phyloP scores from a whole-genome alignment of 2,797 vertebrate genomes.

The Myotis myotis region DNA sequence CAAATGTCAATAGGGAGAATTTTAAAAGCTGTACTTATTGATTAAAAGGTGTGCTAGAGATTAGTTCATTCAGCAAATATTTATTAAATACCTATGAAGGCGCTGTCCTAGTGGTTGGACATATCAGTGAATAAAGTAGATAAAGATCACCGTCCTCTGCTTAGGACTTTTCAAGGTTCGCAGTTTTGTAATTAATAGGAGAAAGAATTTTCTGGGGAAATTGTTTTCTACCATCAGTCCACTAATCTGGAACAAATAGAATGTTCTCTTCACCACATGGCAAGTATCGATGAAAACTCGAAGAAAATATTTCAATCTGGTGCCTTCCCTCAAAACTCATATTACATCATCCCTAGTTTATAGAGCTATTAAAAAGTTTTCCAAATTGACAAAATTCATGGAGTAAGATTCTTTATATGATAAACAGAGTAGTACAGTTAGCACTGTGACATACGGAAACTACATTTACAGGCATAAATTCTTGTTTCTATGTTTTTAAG shows the following conservation, averaged over 20 bases:
- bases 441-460: background rate
- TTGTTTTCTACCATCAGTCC: constrained; percentile 24
- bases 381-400: background rate
- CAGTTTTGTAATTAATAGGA: constrained; percentile 35
- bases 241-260: constrained; percentile 61
- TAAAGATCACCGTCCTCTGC: background rate
- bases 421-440: background rate
- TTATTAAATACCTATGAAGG: background rate
- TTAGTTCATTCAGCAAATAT: background rate
- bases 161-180: constrained; percentile 33
- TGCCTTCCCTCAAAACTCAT: constrained; percentile 29
- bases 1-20: background rate
- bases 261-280: constrained; percentile 63
- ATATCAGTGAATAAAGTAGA: background rate
- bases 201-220: constrained; percentile 47
- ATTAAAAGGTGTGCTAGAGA: background rate
- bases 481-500: background rate
- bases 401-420: background rate
- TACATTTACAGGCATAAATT: background rate
- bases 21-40: background rate
- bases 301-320: constrained; percentile 56
- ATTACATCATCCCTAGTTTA: background rate
- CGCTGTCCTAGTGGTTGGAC: background rate
- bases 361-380: background rate
- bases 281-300: constrained; percentile 46